Evolutionary conservation across 2,888 invertebrate species (phyloP).

Genomic region (Paralinhomoeus sp.): DNA sequence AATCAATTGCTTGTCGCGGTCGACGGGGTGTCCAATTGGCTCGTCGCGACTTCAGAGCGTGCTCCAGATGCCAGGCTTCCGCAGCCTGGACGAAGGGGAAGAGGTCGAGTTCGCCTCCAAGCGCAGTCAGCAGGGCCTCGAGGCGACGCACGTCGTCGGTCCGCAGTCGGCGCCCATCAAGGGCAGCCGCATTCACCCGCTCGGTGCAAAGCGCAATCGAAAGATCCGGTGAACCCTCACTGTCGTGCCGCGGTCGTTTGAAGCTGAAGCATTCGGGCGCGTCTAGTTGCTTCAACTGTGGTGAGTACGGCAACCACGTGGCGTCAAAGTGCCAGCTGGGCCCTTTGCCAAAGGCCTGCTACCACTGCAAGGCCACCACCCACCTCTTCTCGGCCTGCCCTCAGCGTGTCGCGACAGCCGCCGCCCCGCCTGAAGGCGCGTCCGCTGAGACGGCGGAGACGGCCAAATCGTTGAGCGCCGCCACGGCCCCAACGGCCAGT

Average conservation of each 20-base stretch:
- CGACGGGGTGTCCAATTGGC: too few relatives aligned
- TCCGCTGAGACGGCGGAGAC: too few relatives aligned
- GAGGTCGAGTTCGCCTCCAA: slow-evolving; percentile 65
- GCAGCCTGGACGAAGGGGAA: slow-evolving; percentile 64
- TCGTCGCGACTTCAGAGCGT: slow-evolving; percentile 44
- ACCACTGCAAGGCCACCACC: slow-evolving; percentile 61
- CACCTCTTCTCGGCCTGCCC: slow-evolving; percentile 76
- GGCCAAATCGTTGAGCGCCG: too few relatives aligned
- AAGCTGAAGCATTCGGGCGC: too few relatives aligned
- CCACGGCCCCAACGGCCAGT: too few relatives aligned
- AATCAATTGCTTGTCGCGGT: neutral
- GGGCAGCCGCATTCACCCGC: slow-evolving; percentile 56
- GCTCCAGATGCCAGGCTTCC: slow-evolving; percentile 68
- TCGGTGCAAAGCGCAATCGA: slow-evolving; percentile 54
- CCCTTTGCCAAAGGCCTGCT: slow-evolving; percentile 70
- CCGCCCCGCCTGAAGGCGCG: too few relatives aligned
- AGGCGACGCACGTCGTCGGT: slow-evolving; percentile 62
- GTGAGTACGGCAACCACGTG: slow-evolving; percentile 72
- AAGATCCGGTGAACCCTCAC: slow-evolving; percentile 78
- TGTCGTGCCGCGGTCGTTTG: too few relatives aligned
- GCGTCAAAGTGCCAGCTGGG: slow-evolving; percentile 66
- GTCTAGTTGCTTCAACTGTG: slow-evolving; percentile 69
- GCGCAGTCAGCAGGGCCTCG: slow-evolving; percentile 47
- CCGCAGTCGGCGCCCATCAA: slow-evolving; percentile 51
- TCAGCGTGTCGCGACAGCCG: slow-evolving; percentile 6